Percentiles rank a stretch among this genome's conserved stretches.
Conservation (phyloP, 2,113 vertebrate genomes). For the Henicopernis longicauda region DNA sequence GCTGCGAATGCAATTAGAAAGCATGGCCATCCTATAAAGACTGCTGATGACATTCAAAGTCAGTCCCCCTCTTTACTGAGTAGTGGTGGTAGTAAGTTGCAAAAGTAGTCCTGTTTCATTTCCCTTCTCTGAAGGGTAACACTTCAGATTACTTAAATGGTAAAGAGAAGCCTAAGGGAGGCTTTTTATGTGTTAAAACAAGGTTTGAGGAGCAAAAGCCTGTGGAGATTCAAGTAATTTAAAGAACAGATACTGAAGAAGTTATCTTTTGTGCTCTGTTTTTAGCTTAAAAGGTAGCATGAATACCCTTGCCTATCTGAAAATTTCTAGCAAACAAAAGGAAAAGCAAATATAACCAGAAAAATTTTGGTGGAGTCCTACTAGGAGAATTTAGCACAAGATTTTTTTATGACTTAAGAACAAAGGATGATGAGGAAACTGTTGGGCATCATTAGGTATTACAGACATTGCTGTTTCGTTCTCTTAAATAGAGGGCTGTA, state of each 20-base stretch:
- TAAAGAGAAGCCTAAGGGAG: neutral
- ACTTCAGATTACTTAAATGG: neutral
- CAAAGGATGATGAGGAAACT: neutral
- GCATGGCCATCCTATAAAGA: neutral
- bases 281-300: neutral
- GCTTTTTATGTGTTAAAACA: neutral
- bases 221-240: neutral
- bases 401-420: neutral
- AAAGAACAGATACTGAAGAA: neutral
- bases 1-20: neutral
- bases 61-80: neutral
- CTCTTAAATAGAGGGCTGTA: neutral
- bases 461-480: neutral
- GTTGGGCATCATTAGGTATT: neutral
- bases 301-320: neutral
- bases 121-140: neutral
- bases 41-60: neutral
- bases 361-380: neutral
- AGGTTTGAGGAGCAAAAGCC: neutral
- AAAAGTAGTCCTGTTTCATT: neutral
- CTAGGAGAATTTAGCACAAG: neutral
- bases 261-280: neutral
- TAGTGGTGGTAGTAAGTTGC: neutral
- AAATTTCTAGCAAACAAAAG: neutral
- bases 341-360: neutral